These are phyloP conservation scores for Ophion ventricosus DNA, from an alignment of 2,888 invertebrate species.

Conservation along the genomic window DNA sequence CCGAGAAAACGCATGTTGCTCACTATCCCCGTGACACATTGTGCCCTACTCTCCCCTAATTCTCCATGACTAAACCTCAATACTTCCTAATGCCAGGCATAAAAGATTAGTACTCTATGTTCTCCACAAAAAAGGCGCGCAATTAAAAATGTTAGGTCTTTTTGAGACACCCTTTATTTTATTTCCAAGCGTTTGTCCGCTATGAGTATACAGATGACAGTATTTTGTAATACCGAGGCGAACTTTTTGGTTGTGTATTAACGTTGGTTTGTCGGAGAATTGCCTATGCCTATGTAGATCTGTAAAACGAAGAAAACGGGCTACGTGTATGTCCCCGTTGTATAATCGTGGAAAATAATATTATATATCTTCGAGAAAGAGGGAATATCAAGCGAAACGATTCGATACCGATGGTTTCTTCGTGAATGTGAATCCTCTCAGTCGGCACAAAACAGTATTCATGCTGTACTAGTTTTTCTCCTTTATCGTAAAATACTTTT, in stretches of 20 bases:
- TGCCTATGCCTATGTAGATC: not conserved
- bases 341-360: conserved; percentile 47
- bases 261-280: conserved; percentile 26
- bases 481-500: conserved; percentile 65
- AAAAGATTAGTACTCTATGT: too few relatives aligned
- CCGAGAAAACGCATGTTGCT: too few relatives aligned
- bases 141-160: too few relatives aligned
- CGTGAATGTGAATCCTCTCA: conserved; percentile 38
- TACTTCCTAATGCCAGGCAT: too few relatives aligned
- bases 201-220: not conserved
- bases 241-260: conserved; percentile 13
- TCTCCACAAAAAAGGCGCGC: too few relatives aligned
- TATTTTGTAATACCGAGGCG: conserved; percentile 12
- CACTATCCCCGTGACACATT: too few relatives aligned
- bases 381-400: conserved; percentile 56
- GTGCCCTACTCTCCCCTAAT: too few relatives aligned
- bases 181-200: not conserved
- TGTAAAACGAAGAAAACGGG: conserved; percentile 39
- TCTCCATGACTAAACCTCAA: too few relatives aligned
- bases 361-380: conserved; percentile 26
- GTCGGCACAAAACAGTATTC: conserved; percentile 59
- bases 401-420: conserved; percentile 54
- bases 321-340: conserved; percentile 39
- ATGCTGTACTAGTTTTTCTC: conserved; percentile 47
- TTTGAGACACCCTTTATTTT: too few relatives aligned